Evolutionary conservation across 1,140 invertebrate genomes (phyloP), one percentile per base, ranked within the genome.

Genomic region (Lordiphosa clarofinis): DNA sequence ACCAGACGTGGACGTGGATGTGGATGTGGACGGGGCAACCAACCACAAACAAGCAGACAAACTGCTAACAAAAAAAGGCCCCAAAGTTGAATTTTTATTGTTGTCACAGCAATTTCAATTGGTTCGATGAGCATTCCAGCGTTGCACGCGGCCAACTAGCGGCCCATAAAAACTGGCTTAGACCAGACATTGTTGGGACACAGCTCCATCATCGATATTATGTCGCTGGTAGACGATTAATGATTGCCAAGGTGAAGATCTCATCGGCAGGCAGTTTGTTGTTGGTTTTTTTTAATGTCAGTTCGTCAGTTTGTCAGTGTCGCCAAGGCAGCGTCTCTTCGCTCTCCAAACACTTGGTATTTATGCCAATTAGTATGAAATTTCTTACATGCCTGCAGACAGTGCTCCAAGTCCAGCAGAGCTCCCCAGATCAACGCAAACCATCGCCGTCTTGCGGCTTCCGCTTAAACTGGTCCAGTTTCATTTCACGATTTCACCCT

Each of bases 301-400:
- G 68, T 69, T 48, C 40, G 61, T 73, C 64, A 57, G 65, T 60
- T 70, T 49, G 72, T 84, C 78, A 73, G 78, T 63, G 60, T 81
- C 50, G 61, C 49, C 73, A 56, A 61, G 24, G 70, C 57, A 62
- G 56, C 72, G 46, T 65, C 59, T 66, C 73, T 68, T 56, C 53
- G 35, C 64, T 73, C 62, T 71, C 62, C 81, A 70, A 68, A 87
- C 86, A 88, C 76, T 88, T 87, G 86, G 86, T 88, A 88, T 88
- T 88, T 88, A 88, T 88, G 86, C 86, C 86, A 88, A 88, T 88
- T 88, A 88, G 86, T 88, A 88, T 87, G 86, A 88, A 88, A 88
- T 88, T 87, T 88, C 86, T 87, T 87, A 86, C 75, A 86, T 87
- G 75, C 79, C 86, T 72, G 56, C 78, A 73, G 78, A 84, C 78